Base-by-base conservation (phyloP, 2,888 invertebrate species). In the Teinopalpus imperialis region DNA sequence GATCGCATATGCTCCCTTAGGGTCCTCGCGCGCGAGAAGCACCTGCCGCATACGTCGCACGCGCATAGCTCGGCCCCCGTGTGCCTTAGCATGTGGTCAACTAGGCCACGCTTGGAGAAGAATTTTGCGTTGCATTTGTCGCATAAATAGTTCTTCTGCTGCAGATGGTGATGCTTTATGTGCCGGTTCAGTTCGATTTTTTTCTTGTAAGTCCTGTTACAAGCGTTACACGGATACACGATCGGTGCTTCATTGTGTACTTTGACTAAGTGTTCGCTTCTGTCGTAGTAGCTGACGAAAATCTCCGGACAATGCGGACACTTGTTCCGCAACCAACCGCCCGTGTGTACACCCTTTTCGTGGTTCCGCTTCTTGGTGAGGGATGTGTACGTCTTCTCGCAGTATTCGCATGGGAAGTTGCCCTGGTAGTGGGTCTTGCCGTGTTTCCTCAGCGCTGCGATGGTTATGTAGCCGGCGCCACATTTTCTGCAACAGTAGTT, bases 321-420 rank as follows among this genome's bases (percentile, higher is more conserved):
- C 58, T 81, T 91, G 74, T 66, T 90, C 56, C 75, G 71, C 52
- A 74, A 58, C 90, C 76, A 90, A 0, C 87, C 90, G 1, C 85
- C 80, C 0, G 73, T 81, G 44, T 88, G 88, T 0, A 87, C 88
- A 0, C 88, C 88, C 43, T 82, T 86, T 6, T 85, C 81, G 51
- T 88, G 88, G 36, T 88, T 85, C 0, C 78, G 59, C 45, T 85
- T 87, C 55, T 88, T 88, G 0, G 79, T 83, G 1, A 86, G 55
- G 0, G 90, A 87, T 2, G 90, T 89, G 61, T 90, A 91, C 5
- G 79, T 69, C 57, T 90, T 91, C 0, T 82, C 87, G 54, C 91
- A 91, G 30, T 69, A 83, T 9, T 78, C 79, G 57, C 91, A 91
- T 0, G 89, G 90, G 50, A 90, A 92, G 34, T 89, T 76, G 3